Evolutionary conservation across 2,113 vertebrate genomes (phyloP).

Genomic region (Muntiacus reevesi): DNA sequence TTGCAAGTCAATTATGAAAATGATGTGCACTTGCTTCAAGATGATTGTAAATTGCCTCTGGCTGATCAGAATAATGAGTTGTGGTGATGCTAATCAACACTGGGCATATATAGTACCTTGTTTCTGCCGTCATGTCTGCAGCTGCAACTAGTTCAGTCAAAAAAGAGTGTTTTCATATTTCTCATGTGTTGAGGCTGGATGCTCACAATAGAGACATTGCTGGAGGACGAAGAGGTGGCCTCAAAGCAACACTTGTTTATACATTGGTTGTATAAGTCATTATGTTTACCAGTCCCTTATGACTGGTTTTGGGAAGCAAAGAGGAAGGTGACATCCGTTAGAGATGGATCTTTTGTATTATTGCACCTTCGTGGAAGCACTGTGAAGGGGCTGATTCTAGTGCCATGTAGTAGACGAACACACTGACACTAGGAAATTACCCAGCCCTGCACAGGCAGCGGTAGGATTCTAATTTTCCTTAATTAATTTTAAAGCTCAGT

Average conservation of each 20-base stretch:
- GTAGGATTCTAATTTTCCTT: neutral
- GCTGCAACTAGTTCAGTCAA: constrained; percentile 71
- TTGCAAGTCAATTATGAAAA: constrained; percentile 70
- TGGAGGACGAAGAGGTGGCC: neutral
- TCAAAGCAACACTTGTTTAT: constrained; percentile 42
- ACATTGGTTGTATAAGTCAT: neutral
- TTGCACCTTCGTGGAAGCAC: neutral
- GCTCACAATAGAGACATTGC: neutral
- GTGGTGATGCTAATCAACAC: constrained; percentile 68
- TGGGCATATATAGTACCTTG: constrained; percentile 59
- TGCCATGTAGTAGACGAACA: neutral
- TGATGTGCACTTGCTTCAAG: constrained; percentile 77
- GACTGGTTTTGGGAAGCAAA: neutral
- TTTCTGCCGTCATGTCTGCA: constrained; percentile 56
- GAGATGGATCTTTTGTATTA: neutral
- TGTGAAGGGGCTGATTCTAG: neutral
- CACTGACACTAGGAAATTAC: neutral
- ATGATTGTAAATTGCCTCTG: constrained; percentile 82
- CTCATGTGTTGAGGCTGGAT: neutral
- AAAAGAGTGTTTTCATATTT: constrained; percentile 51
- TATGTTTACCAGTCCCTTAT: constrained; percentile 37
- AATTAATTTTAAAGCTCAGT: neutral
- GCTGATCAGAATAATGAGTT: constrained; percentile 81
- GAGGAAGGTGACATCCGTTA: neutral
- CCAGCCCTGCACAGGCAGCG: neutral